Base-by-base conservation (phyloP, 2,888 invertebrate genomes). In the Dolichopus griseipennis region DNA sequence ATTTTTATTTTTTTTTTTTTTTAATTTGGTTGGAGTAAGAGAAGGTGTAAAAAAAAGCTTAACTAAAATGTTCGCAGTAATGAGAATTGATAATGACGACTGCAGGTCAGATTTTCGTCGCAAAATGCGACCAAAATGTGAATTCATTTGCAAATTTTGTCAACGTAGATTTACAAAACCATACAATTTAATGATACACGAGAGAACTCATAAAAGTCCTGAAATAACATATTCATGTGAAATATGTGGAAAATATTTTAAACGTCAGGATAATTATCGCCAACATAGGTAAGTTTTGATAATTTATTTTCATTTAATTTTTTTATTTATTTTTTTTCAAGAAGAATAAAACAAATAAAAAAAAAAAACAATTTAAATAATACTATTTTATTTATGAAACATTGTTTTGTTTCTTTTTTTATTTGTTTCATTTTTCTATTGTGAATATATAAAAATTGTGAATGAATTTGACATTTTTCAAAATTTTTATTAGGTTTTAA, bases 71-170 rank as follows among this genome's bases (percentile, higher is more conserved):
- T 91, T 91, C 86, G 91, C 91, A 85, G 90, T 91, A 87, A 91
- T 91, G 90, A 90, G 91, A 87, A 90, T 91, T 83, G 91, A 91
- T 86, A 87, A 87, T 84, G 91, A 91, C 85, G 91, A 91, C 84
- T 88, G 90, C 85, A 87, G 89, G 83, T 86, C 90, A 83, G 90
- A 91, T 86, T 91, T 91, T 85, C 87, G 91, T 84, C 89, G 91
- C 84, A 91, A 91, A 85, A 90, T 91, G 90, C 87, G 93, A 81
- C 89, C 92, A 78, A 95, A 96, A 86, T 96, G 96, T 86, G 96
- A 97, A 85, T 97, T 95, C 84, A 94, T 97, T 81, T 98, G 97
- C 89, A 94, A 94, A 83, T 97, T 92, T 85, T 98, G 97, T 86
- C 93, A 93, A 83, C 88, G 97, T 79, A 90, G 96, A 82, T 98